phyloP scores from a whole-genome alignment of 2,888 invertebrate genomes.

The Heteromurus nitidus region DNA sequence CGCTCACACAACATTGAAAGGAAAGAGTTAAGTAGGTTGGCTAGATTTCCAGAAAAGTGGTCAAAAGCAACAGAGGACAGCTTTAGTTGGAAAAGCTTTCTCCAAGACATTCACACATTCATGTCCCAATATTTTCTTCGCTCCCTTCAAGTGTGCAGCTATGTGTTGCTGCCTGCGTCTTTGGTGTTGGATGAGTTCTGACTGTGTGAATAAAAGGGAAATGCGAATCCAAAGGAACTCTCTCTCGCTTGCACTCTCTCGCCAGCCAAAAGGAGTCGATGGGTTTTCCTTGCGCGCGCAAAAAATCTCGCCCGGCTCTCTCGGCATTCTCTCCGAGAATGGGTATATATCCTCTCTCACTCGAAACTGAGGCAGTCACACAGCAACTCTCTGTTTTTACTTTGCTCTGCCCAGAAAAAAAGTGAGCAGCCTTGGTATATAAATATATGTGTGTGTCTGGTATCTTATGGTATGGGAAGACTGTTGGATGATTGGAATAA shows the following conservation, averaged over 20 bases:
- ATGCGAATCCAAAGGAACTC: too few relatives aligned
- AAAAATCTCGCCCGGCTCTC: constrained; percentile 64
- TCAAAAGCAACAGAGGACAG: constrained; percentile 8
- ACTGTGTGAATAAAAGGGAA: too few relatives aligned
- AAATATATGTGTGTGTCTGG: too few relatives aligned
- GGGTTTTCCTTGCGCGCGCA: constrained; percentile 68
- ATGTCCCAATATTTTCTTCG: too few relatives aligned
- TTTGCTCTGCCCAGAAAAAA: constrained; percentile 28
- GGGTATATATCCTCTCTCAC: constrained; percentile 55
- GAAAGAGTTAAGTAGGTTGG: constrained; percentile 21
- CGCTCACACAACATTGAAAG: neutral
- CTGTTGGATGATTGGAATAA: neutral
- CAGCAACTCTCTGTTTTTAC: constrained; percentile 13
- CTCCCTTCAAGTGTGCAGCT: too few relatives aligned
- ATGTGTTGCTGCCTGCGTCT: too few relatives aligned
- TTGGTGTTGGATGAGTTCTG: too few relatives aligned
- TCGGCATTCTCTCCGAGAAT: constrained; percentile 55
- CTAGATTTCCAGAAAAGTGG: constrained; percentile 26
- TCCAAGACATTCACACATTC: constrained; percentile 27
- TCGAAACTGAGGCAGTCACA: constrained; percentile 43
- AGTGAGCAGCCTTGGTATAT: neutral
- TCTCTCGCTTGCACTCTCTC: too few relatives aligned
- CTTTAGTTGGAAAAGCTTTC: constrained; percentile 4
- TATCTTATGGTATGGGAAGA: too few relatives aligned
- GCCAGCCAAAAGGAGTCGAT: too few relatives aligned